These are phyloP conservation scores for Drosophila lowei DNA, from an alignment of 1,140 invertebrate genomes.

Conservation along the genomic window DNA sequence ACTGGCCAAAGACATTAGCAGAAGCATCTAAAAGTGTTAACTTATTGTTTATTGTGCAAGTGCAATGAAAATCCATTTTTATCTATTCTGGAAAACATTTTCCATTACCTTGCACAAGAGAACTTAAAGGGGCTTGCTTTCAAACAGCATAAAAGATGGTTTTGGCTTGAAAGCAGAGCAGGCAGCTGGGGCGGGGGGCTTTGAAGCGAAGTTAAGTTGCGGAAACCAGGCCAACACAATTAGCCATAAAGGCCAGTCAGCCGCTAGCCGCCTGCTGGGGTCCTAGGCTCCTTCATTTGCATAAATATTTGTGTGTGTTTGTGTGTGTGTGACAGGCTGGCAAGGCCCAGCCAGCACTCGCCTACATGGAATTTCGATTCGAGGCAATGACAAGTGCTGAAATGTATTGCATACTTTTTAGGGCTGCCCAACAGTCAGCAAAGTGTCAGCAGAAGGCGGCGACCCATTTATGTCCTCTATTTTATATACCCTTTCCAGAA, in stretches of 20 bases:
- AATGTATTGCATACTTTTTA: slow-evolving; percentile 32
- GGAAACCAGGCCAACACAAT: slow-evolving; percentile 45
- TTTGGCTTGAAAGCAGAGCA: neutral
- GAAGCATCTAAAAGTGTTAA: slow-evolving; percentile 7
- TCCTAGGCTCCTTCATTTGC: slow-evolving; percentile 30
- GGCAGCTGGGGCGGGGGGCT: neutral
- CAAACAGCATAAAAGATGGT: neutral
- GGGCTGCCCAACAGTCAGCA: neutral
- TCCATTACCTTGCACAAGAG: slow-evolving; percentile 12
- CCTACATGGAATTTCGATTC: slow-evolving; percentile 8
- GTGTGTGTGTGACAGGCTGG: slow-evolving; percentile 29
- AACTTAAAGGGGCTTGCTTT: neutral
- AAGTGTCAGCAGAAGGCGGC: neutral
- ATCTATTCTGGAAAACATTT: slow-evolving; percentile 11
- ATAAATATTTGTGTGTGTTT: slow-evolving; percentile 29
- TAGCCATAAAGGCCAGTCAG: slow-evolving; percentile 37
- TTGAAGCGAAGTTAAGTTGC: slow-evolving; percentile 18
- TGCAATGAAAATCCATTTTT: slow-evolving; percentile 12
- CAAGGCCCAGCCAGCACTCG: slow-evolving; percentile 1
- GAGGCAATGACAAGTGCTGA: neutral
- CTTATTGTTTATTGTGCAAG: slow-evolving; percentile 15
- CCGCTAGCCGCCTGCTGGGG: neutral
- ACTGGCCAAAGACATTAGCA: neutral
- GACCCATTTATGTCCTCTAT: slow-evolving; percentile 9
- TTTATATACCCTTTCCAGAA: neutral